These are phyloP conservation scores for Ophion ellenae DNA, from an alignment of 2,888 invertebrate genomes.

Conservation along the genomic window DNA sequence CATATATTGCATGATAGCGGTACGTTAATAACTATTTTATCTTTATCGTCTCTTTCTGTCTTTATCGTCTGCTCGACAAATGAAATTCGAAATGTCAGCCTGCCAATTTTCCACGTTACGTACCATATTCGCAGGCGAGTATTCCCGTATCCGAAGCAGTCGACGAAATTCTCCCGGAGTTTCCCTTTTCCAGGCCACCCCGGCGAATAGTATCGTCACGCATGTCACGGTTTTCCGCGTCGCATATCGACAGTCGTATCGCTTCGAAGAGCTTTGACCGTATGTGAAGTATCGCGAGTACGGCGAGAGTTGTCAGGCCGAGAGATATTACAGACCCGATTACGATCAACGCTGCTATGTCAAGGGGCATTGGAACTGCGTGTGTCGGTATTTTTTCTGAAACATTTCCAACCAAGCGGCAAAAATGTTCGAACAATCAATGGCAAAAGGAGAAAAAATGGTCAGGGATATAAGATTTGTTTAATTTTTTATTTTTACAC, in stretches of 20 bases:
- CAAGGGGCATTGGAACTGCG: slow-evolving; percentile 74
- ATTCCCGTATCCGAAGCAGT: slow-evolving; percentile 63
- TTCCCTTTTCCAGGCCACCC: slow-evolving; percentile 67
- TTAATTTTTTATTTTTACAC: no score
- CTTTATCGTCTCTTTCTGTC: background rate
- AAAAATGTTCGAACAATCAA: background rate
- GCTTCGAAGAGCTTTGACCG: slow-evolving; percentile 79
- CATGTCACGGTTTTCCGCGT: slow-evolving; percentile 73
- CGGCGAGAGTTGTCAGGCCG: slow-evolving; percentile 78
- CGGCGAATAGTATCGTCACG: slow-evolving; percentile 64
- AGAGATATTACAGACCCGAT: slow-evolving; percentile 79
- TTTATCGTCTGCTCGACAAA: background rate
- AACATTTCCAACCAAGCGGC: background rate
- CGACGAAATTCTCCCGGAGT: slow-evolving; percentile 69
- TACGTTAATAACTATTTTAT: no score
- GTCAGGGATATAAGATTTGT: no score
- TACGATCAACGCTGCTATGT: slow-evolving; percentile 78
- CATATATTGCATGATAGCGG: no score
- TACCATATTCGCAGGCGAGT: slow-evolving; percentile 67
- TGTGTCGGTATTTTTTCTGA: slow-evolving; percentile 71
- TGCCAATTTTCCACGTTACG: slow-evolving; percentile 7
- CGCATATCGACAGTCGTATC: slow-evolving; percentile 79
- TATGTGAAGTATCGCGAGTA: slow-evolving; percentile 79
- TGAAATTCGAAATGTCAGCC: background rate
- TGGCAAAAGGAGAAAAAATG: background rate